Evolutionary conservation across 2,888 invertebrate genomes (phyloP).

Genomic region (Zaprionus bogoriensis): DNA sequence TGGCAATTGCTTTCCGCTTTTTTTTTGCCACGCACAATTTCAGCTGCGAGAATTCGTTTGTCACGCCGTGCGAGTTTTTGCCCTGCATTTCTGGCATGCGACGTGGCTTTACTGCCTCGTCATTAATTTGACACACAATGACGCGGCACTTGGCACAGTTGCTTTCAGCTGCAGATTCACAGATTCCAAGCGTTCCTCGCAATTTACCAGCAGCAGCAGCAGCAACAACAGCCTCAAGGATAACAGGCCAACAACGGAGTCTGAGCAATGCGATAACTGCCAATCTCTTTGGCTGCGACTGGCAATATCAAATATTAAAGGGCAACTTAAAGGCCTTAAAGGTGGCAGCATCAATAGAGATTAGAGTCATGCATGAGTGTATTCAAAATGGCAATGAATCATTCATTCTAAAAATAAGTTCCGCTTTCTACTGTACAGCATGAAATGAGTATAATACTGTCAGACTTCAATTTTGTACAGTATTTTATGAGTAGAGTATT

Average conservation of each 20-base stretch:
- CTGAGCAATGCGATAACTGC: conserved; percentile 11
- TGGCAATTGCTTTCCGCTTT: conserved; percentile 1
- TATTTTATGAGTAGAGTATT: too few relatives aligned
- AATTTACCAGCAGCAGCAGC: conserved; percentile 1
- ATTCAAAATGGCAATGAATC: too few relatives aligned
- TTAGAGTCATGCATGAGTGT: too few relatives aligned
- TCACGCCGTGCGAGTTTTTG: conserved; percentile 19
- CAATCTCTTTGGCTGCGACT: not conserved
- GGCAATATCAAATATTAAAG: not conserved
- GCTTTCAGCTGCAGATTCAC: conserved; percentile 6
- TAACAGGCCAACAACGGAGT: not conserved
- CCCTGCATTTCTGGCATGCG: conserved; percentile 10
- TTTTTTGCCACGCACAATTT: conserved; percentile 23
- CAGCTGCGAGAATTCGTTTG: conserved; percentile 13
- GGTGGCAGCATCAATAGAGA: too few relatives aligned
- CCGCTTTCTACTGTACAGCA: too few relatives aligned
- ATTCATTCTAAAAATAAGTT: too few relatives aligned
- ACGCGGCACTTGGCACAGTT: conserved; percentile 38
- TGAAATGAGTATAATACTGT: too few relatives aligned
- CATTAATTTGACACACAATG: conserved; percentile 66
- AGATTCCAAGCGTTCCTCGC: conserved; percentile 3
- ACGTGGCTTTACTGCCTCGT: conserved; percentile 41
- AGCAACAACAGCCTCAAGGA: too few relatives aligned
- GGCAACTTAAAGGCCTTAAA: not conserved
- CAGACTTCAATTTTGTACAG: too few relatives aligned